These are phyloP conservation scores for Alouatta palliata DNA, from an alignment of 2,113 vertebrate genomes.

Conservation along the genomic window DNA sequence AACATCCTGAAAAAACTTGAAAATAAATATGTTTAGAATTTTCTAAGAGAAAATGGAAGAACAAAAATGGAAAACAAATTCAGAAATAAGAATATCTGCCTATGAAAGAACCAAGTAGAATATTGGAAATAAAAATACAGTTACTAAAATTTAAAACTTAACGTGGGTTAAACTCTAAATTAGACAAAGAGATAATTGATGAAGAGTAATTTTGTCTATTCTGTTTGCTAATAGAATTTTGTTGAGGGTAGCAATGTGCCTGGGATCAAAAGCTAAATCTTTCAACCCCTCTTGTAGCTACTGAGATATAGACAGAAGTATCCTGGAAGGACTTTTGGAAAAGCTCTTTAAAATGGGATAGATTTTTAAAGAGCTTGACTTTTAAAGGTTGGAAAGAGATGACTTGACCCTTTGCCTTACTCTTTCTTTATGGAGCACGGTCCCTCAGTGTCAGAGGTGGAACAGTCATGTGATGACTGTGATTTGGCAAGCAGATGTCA, in stretches of 20 bases:
- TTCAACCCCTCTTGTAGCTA: not conserved
- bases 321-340: not conserved
- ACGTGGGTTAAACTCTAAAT: not conserved
- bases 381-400: not conserved
- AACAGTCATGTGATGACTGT: not conserved
- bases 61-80: not conserved
- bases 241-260: not conserved
- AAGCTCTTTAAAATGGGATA: not conserved
- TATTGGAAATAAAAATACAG: not conserved
- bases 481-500: not conserved
- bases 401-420: not conserved
- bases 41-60: not conserved
- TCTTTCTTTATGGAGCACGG: not conserved
- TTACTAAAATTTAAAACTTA: not conserved
- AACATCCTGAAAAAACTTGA: not conserved
- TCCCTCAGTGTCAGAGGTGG: not conserved
- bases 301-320: not conserved
- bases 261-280: not conserved
- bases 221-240: conserved; percentile 9
- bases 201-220: not conserved
- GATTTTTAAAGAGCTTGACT: not conserved
- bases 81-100: not conserved
- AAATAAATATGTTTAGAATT: not conserved
- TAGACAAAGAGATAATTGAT: not conserved
- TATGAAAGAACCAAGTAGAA: not conserved